Base-by-base conservation (phyloP, 2,797 vertebrate species). In the Oreonectes daqikongensis region DNA sequence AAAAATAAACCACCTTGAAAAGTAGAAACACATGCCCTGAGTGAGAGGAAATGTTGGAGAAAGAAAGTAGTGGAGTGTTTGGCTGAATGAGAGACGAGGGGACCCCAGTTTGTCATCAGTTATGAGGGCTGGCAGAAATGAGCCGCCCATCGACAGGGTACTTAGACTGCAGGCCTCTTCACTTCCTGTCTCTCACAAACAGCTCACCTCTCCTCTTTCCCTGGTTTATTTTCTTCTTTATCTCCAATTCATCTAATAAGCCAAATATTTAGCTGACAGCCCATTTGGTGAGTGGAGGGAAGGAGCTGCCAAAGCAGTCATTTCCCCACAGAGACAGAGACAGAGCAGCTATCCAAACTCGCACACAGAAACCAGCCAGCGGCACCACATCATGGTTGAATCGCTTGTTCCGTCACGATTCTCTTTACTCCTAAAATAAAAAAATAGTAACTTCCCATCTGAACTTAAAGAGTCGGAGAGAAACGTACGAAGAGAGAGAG, bases 251-350 rank as follows among this genome's bases (percentile, higher is more conserved):
- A 90, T 91, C 89, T 90, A 92, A 92, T 91, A 92, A 88, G 91
- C 91, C 92, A 93, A 93, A 94, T 92, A 92, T 93, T 93, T 92
- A 94, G 89, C 90, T 90, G 91, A 93, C 92, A 92, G 90, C 89
- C 86, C 87, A 92, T 91, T 92, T 92, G 90, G 88, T 89, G 90
- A 92, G 91, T 93, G 89, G 91, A 90, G 90, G 90, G 90, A 91
- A 88, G 86, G 85, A 65, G 30, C 81, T 90, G 91, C 90, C 90
- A 92, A 92, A 87, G 86, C 38, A 84, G 82, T 85, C 88, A 87
- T 90, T 82, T 91, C 89, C 86, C 84, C 86, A 86, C 88, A 86
- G 15, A 79, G 64, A 67, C 65, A 69, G 53, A 77, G 48, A 50
- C 48, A 50, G 66, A 26, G 57, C 75, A 70, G 67, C 75, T 77